These are phyloP conservation scores for Nomada ruficornis DNA, from an alignment of 2,888 invertebrate genomes.

Conservation along the genomic window DNA sequence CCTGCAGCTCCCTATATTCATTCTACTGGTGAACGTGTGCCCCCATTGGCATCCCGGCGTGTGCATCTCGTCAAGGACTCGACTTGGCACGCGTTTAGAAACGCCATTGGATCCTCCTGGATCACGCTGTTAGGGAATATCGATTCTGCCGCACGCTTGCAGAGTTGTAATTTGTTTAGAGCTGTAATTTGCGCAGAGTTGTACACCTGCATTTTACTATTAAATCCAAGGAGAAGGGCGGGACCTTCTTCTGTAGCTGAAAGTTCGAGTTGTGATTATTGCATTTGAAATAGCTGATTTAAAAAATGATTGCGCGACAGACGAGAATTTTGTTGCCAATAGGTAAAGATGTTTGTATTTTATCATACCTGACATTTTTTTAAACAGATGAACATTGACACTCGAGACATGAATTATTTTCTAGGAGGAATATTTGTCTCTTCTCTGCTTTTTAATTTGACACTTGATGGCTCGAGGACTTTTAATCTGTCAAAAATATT, in stretches of 20 bases:
- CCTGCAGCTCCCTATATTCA: constrained; percentile 52
- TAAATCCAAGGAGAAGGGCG: too few species aligned
- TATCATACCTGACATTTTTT: too few species aligned
- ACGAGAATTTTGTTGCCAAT: too few species aligned
- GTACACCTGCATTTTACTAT: not conserved
- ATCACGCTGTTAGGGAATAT: constrained; percentile 37
- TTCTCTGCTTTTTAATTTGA: too few species aligned
- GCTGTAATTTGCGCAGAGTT: not conserved
- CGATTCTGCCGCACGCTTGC: not conserved
- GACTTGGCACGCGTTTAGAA: constrained; percentile 61
- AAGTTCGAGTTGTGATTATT: too few species aligned
- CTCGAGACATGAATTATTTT: too few species aligned
- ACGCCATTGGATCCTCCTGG: constrained; percentile 71
- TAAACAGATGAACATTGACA: too few species aligned
- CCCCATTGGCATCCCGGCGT: constrained; percentile 67
- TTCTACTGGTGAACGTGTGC: constrained; percentile 70
- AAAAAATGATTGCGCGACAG: too few species aligned
- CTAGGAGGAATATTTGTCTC: too few species aligned
- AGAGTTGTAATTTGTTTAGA: not conserved
- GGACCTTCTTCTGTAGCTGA: too few species aligned
- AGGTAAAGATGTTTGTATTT: too few species aligned
- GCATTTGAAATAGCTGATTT: too few species aligned
- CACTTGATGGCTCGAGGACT: not conserved
- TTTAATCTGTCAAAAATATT: not conserved
- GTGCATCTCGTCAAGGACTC: constrained; percentile 72